Percentiles rank a stretch among this genome's conserved stretches.
Evolutionary conservation across 2,888 invertebrate genomes (phyloP).

Genomic region (Hyalella azteca): DNA sequence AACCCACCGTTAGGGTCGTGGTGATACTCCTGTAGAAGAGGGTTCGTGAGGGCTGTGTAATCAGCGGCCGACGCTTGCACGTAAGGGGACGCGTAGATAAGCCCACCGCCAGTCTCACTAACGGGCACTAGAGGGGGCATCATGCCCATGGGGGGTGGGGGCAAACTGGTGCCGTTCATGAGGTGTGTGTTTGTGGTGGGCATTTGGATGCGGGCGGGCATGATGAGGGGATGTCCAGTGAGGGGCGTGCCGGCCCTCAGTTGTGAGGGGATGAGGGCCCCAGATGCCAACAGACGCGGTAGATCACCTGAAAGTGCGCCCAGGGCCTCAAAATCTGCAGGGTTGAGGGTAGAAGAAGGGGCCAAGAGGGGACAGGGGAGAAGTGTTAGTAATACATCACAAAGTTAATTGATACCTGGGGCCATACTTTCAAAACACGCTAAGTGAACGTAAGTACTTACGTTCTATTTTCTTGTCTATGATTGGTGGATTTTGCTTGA

Average conservation of each 20-base stretch:
- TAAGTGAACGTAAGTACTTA: too few relatives aligned
- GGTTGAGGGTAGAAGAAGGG: neutral
- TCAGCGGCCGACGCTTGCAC: constrained; percentile 70
- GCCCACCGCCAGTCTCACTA: constrained; percentile 71
- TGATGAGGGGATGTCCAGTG: constrained; percentile 88
- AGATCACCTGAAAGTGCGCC: constrained; percentile 56
- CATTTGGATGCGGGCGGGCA: constrained; percentile 87
- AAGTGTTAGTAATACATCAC: constrained; percentile 53
- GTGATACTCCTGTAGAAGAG: constrained; percentile 63
- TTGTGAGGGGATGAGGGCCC: constrained; percentile 64
- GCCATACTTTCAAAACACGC: too few relatives aligned
- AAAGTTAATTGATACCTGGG: constrained; percentile 27
- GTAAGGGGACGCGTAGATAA: constrained; percentile 81
- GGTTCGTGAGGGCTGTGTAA: constrained; percentile 77
- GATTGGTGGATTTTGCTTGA: too few relatives aligned
- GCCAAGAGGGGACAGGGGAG: constrained; percentile 41
- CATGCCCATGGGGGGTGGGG: constrained; percentile 64
- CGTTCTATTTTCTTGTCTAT: too few relatives aligned
- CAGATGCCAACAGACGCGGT: constrained; percentile 53
- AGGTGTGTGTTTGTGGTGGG: constrained; percentile 74
- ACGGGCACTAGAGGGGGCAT: constrained; percentile 69
- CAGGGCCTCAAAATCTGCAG: constrained; percentile 57
- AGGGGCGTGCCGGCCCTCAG: constrained; percentile 76
- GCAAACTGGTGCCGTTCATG: constrained; percentile 63
- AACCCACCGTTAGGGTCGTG: constrained; percentile 93